Evolutionary conservation across 2,888 invertebrate genomes (phyloP).

Genomic region (Ornithoptera priamus): DNA sequence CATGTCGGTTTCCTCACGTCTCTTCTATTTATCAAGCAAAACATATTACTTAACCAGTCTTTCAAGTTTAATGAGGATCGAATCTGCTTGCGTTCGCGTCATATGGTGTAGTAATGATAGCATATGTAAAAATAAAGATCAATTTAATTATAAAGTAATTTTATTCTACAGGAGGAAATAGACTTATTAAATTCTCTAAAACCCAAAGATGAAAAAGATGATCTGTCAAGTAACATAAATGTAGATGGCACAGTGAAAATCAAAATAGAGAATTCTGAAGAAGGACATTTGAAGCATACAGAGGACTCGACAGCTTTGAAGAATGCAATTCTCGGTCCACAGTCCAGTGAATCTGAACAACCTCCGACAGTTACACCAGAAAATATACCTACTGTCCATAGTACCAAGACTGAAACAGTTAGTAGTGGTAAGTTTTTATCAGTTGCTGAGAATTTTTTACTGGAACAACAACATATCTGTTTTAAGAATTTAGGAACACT

Average conservation of each 20-base stretch:
- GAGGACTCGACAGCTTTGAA: constrained; percentile 72
- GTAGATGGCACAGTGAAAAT: constrained; percentile 50
- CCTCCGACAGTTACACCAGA: constrained; percentile 48
- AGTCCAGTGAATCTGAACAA: constrained; percentile 53
- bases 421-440: constrained; percentile 51
- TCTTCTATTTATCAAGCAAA: too few relatives aligned
- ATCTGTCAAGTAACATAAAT: constrained; percentile 37
- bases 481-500: too few relatives aligned
- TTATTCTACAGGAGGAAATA: constrained; percentile 81
- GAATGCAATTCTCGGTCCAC: constrained; percentile 71
- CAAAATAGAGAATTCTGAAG: constrained; percentile 56
- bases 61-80: too few relatives aligned
- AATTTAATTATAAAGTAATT: neutral
- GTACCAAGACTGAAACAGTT: constrained; percentile 60
- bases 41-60: too few relatives aligned
- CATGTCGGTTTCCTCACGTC: too few relatives aligned
- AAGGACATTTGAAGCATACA: constrained; percentile 62
- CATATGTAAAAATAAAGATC: too few relatives aligned
- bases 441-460: neutral
- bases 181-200: constrained; percentile 84
- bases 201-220: constrained; percentile 82
- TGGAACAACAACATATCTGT: too few relatives aligned
- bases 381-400: constrained; percentile 54
- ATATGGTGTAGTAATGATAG: too few relatives aligned
- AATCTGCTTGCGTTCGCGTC: too few relatives aligned